A percentile compares a stretch with the other conserved stretches of the same genome.
These are phyloP conservation scores for Muscicapa adusta DNA, from an alignment of 2,113 vertebrate species.

Conservation along the genomic window DNA sequence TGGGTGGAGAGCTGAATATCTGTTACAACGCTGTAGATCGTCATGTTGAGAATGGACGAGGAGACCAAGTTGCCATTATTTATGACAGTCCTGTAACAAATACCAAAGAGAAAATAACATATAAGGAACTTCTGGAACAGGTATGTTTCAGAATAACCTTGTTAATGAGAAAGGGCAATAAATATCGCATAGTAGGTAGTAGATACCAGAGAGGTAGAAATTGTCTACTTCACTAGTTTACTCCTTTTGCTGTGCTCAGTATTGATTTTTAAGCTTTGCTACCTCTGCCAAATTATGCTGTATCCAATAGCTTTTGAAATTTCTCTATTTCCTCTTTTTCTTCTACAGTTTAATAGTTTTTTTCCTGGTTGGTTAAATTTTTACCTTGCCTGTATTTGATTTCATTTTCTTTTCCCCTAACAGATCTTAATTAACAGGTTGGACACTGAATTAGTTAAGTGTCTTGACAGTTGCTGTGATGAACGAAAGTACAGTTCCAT, in stretches of 20 bases:
- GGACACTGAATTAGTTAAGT: not conserved
- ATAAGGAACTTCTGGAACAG: conserved; percentile 86
- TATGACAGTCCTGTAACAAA: conserved; percentile 93
- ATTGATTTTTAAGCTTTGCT: not conserved
- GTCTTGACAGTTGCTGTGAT: not conserved
- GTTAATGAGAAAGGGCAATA: not conserved
- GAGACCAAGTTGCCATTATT: conserved; percentile 87
- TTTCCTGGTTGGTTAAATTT: not conserved
- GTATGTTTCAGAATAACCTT: conserved; percentile 63
- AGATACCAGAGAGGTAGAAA: not conserved
- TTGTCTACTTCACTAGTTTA: not conserved
- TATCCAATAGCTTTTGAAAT: not conserved
- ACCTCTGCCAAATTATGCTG: not conserved
- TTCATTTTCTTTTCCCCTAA: not conserved
- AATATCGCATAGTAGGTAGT: not conserved
- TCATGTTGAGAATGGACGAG: conserved; percentile 86
- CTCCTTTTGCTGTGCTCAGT: not conserved
- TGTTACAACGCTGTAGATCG: conserved; percentile 94
- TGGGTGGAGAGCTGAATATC: conserved; percentile 90
- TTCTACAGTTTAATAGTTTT: not conserved
- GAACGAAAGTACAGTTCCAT: not conserved
- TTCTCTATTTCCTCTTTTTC: not conserved
- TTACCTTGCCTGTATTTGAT: not conserved
- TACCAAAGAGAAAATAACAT: conserved; percentile 83
- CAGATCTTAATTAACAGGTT: not conserved